Evolutionary conservation across 2,888 invertebrate genomes (phyloP), one percentile per base, ranked within the genome.

Genomic region (Petrolisthes cinctipes): DNA sequence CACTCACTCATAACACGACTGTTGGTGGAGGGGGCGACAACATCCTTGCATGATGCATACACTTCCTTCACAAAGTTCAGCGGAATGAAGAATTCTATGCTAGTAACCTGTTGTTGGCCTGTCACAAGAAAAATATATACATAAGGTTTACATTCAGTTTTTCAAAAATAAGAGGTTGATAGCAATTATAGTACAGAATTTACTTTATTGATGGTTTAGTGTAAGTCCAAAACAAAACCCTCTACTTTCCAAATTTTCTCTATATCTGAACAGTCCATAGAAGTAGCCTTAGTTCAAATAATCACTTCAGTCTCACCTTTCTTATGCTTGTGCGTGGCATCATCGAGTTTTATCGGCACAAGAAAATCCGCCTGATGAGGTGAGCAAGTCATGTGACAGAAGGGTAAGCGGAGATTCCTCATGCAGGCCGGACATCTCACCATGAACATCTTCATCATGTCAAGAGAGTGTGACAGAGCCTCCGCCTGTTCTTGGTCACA

Each of bases 371-470:
- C 95, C 93, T 99, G 98, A 5, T 94, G 92, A 0, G 96, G 95
- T 20, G 95, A 94, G 93, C 99, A 99, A 0, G 97, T 96, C 93
- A 97, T 94, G 86, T 95, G 95, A 92, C 99, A 99, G 91, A 97
- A 95, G 91, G 97, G 96, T 90, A 95, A 94, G 66, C 95, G 94
- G 92, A 98, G 95, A 94, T 98, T 98, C 91, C 95, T 94, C 93
- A 96, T 94, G 93, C 99, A 99, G 0, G 97, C 95, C 0, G 98
- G 98, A 93, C 99, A 99, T 85, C 97, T 94, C 73, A 94, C 94
- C 54, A 98, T 93, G 89, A 98, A 94, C 92, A 95, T 94, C 83
- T 90, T 89, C 88, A 90, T 88, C 79, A 88, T 20, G 20, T 75
- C 83, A 17, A 88, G 68, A 54, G 89, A 89, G 11, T 82, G 83